Percentiles rank a stretch among this genome's conserved stretches.
phyloP scores from a whole-genome alignment of 2,113 vertebrate species.

The Mionectes macconnelli region DNA sequence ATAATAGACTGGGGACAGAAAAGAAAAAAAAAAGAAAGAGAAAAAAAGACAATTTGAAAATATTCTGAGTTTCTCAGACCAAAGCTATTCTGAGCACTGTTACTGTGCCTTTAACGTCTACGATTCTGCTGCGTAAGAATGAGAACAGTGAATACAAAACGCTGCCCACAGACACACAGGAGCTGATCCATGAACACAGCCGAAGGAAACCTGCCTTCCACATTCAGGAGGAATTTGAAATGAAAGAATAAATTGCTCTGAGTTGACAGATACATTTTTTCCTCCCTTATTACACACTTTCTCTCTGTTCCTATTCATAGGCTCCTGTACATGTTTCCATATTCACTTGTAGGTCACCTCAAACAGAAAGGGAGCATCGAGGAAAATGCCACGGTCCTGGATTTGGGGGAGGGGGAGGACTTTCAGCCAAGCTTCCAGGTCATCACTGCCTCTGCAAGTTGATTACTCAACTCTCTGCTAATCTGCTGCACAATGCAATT shows the following conservation, averaged over 20 bases:
- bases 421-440: neutral
- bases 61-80: neutral
- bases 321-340: neutral
- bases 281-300: neutral
- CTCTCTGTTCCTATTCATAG: neutral
- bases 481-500: conserved; percentile 18
- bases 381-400: neutral
- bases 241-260: neutral
- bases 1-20: neutral
- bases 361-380: neutral
- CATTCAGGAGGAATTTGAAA: neutral
- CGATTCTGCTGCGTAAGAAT: neutral
- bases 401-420: neutral
- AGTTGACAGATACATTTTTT: neutral
- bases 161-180: neutral
- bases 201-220: neutral
- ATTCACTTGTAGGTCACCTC: neutral
- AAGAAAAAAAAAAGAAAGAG: no score
- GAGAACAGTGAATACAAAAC: neutral
- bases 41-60: neutral
- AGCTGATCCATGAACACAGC: fast-evolving
- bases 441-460: neutral
- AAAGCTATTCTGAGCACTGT: neutral
- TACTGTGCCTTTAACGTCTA: neutral
- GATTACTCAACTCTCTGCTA: neutral